These are phyloP conservation scores for Anguilla marmorata DNA, from an alignment of 2,797 vertebrate species.

Conservation along the genomic window DNA sequence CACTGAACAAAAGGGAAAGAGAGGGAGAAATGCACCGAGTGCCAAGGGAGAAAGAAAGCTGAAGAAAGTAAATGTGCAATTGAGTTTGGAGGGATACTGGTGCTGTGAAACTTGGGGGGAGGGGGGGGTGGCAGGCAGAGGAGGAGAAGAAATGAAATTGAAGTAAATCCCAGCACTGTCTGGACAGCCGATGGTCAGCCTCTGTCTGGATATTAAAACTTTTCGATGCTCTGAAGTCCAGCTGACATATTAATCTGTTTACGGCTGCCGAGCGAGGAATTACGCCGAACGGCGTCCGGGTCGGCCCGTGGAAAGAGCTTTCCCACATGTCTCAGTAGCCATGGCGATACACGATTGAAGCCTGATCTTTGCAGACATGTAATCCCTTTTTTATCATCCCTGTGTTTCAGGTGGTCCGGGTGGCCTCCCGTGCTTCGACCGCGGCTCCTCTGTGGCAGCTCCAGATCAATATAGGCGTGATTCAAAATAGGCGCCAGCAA, in stretches of 20 bases:
- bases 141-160: conserved; percentile 60
- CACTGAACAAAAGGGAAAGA: conserved; percentile 52
- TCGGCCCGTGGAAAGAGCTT: conserved; percentile 55
- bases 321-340: conserved; percentile 55
- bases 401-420: background rate
- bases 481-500: background rate
- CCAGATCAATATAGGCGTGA: background rate
- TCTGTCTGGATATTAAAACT: conserved; percentile 72
- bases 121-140: background rate
- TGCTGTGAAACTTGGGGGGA: background rate
- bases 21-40: background rate
- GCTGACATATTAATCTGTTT: conserved; percentile 73
- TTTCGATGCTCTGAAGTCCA: conserved; percentile 63
- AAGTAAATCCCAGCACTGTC: conserved; percentile 68
- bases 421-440: background rate
- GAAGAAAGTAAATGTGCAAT: conserved; percentile 26
- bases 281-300: conserved; percentile 62
- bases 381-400: conserved; percentile 32
- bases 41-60: conserved; percentile 44
- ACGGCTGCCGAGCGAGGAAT: conserved; percentile 63
- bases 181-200: conserved; percentile 62
- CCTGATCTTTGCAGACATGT: conserved; percentile 21
- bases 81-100: background rate
- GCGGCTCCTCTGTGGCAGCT: background rate
- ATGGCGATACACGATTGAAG: conserved; percentile 39